Conservation (phyloP, 2,888 invertebrate species). For the Gastracanthus pulcherrimus region DNA sequence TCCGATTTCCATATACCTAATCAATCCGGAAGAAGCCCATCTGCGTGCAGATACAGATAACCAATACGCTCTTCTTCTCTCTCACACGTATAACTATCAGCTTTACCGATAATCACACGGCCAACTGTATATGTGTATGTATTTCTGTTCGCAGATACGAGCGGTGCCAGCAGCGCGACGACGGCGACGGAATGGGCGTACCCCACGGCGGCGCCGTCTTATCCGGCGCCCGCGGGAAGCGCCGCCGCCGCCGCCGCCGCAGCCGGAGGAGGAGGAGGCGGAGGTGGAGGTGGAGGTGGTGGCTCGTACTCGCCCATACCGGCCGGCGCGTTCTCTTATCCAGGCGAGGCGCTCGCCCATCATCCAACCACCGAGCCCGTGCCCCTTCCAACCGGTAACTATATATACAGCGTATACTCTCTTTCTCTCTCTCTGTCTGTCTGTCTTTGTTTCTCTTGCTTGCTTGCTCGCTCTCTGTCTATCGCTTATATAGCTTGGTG, state of each 20-base stretch:
- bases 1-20: neutral
- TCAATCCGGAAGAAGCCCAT: neutral
- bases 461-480: conserved; percentile 15
- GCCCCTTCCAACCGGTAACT: conserved; percentile 73
- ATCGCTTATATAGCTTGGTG: neutral
- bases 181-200: conserved; percentile 71
- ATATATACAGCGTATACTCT: neutral
- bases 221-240: conserved; percentile 73
- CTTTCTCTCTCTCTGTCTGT: neutral
- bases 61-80: neutral
- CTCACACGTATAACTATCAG: neutral
- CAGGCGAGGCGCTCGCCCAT: conserved; percentile 75
- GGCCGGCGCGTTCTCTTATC: conserved; percentile 75
- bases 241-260: conserved; percentile 71
- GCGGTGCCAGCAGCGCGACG: conserved; percentile 14
- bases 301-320: conserved; percentile 76
- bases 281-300: conserved; percentile 62
- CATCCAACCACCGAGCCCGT: conserved; percentile 76
- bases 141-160: conserved; percentile 40
- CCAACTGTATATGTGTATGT: neutral
- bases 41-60: neutral
- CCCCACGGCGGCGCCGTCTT: conserved; percentile 68
- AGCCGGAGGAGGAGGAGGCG: conserved; percentile 52
- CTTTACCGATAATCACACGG: neutral
- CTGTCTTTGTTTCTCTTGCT: neutral